Conservation (phyloP, 2,113 vertebrate species). For the Phalacrocorax pelagicus region DNA sequence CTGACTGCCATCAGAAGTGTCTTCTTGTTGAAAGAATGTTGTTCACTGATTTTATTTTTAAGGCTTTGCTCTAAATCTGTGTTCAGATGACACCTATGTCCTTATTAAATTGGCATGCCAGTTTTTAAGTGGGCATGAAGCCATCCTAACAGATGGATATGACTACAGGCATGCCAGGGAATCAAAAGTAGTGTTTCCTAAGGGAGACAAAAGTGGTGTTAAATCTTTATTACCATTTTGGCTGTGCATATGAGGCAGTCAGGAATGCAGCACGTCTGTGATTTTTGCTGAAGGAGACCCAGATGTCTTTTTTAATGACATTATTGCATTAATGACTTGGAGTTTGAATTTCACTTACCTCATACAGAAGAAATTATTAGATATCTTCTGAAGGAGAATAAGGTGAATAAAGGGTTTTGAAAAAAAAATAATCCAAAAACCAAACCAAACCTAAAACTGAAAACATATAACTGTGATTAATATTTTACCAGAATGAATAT, state of each 20-base stretch:
- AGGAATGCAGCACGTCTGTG: slow-evolving; percentile 7
- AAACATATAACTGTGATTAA: background rate
- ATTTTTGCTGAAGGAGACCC: slow-evolving; percentile 47
- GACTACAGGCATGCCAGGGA: slow-evolving; percentile 30
- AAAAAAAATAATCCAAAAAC: background rate
- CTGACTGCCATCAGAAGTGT: background rate
- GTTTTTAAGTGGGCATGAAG: slow-evolving; percentile 30
- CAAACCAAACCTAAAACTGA: background rate
- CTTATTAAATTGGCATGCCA: slow-evolving; percentile 24
- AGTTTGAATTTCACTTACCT: background rate
- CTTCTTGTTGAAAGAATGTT: background rate
- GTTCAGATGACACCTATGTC: slow-evolving; percentile 52
- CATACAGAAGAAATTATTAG: background rate
- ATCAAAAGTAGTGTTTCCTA: slow-evolving; percentile 33
- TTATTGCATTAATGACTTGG: slow-evolving; percentile 25
- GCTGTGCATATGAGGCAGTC: background rate
- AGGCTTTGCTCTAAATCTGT: slow-evolving; percentile 34
- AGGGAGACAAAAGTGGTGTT: slow-evolving; percentile 48
- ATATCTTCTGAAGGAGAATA: background rate
- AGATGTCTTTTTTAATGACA: slow-evolving; percentile 34
- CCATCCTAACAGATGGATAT: slow-evolving; percentile 60
- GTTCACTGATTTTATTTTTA: slow-evolving; percentile 21
- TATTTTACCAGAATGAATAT: background rate
- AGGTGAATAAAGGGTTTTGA: background rate
- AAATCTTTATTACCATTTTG: slow-evolving; percentile 62